These are phyloP conservation scores for Halictus quadricinctus DNA, from an alignment of 2,888 invertebrate species.

Conservation along the genomic window DNA sequence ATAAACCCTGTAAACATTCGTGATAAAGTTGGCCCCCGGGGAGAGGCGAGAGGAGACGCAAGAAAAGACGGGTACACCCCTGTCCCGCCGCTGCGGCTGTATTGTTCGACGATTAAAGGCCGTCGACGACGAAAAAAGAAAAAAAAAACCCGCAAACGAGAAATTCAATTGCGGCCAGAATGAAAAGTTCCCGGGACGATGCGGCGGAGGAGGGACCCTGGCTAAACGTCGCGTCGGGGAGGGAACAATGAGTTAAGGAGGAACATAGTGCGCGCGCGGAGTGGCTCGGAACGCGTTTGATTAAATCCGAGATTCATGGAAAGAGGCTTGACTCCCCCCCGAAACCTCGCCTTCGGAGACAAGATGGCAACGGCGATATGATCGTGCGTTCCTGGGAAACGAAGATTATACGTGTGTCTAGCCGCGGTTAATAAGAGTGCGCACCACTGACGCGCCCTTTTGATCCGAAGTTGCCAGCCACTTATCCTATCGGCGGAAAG, in stretches of 20 bases:
- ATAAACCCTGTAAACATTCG: constrained; percentile 74
- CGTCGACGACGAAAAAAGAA: constrained; percentile 24
- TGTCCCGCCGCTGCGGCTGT: constrained; percentile 14
- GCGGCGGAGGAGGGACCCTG: neutral
- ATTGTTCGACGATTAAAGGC: constrained; percentile 67
- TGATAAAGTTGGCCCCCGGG: constrained; percentile 67
- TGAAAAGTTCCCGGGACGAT: constrained; percentile 16
- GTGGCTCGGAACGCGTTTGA: constrained; percentile 21
- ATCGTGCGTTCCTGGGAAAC: constrained; percentile 18
- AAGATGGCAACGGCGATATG: constrained; percentile 23
- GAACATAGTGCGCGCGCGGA: constrained; percentile 1
- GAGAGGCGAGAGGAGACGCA: constrained; percentile 36
- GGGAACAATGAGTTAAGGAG: constrained; percentile 42
- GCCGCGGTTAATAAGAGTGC: neutral
- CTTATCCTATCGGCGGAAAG: neutral
- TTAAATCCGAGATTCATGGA: constrained; percentile 42
- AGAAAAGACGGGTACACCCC: constrained; percentile 54
- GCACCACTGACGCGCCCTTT: neutral
- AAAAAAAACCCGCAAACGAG: constrained; percentile 27
- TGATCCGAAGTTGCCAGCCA: neutral
- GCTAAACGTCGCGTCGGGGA: constrained; percentile 20
- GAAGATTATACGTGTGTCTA: neutral
- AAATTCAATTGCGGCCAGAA: constrained; percentile 44
- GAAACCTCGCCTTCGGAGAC: constrained; percentile 15
- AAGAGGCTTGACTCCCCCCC: constrained; percentile 9